Evolutionary conservation across 1,140 invertebrate genomes (phyloP), one percentile per base, ranked within the genome.

Genomic region (Trichogramma pretiosum): DNA sequence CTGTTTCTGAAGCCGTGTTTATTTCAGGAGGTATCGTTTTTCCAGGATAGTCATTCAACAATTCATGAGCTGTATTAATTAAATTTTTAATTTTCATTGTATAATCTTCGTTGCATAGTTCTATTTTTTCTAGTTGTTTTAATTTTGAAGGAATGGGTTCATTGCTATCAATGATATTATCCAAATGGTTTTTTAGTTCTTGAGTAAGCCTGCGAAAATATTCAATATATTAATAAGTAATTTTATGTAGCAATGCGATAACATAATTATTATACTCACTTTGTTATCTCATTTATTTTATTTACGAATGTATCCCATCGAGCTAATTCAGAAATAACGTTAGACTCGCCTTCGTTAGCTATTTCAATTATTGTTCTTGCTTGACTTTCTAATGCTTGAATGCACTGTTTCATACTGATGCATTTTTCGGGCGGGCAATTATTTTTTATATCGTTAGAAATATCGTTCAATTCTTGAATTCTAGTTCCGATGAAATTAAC

Each of bases 271-370:
- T 41, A 37, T 36, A 49, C 54, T 61, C 52, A 70, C 68, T 65
- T 64, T 45, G 59, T 68, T 17, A 84, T 58, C 38, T 68, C 76
- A 21, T 76, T 69, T 3, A 81, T 65, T 11, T 75, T 75, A 32
- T 76, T 71, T 37, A 83, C 58, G 60, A 86, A 87, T 56, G 81
- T 79, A 32, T 80, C 71, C 84, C 85, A 87, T 52, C 77, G 76
- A 7, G 75, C 72, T 40, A 85, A 68, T 56, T 82, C 78, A 40
- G 74, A 74, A 54, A 68, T 76, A 2, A 77, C 74, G 57, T 78
- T 71, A 8, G 69, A 62, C 57, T 82, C 77, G 21, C 72, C 68
- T 44, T 75, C 69, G 44, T 67, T 74, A 22, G 73, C 71, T 26
- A 77, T 61, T 23, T 74, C 58, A 35, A 74, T 68, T n/a, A 77